A percentile compares a stretch with the other conserved stretches of the same genome.
phyloP scores from a whole-genome alignment of 1,140 invertebrate genomes.

The Leucophenga varia region DNA sequence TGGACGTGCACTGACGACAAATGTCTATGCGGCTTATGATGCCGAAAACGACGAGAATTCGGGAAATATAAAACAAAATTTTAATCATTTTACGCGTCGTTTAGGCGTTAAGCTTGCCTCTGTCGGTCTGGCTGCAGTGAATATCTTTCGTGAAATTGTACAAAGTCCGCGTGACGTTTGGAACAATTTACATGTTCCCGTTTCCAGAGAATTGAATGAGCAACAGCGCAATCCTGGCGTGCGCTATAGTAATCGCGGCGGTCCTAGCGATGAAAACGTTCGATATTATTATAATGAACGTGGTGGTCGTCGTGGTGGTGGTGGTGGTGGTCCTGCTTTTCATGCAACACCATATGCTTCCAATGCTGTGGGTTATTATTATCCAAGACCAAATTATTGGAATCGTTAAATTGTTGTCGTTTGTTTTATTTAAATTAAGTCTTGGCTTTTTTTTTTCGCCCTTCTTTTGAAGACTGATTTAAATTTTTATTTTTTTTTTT shows the following conservation, averaged over 20 bases:
- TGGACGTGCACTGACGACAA: conserved; percentile 2
- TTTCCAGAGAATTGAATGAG: conserved; percentile 10
- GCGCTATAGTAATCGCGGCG: neutral
- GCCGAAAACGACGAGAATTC: conserved; percentile 2
- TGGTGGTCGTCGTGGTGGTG: no score
- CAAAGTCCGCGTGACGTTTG: conserved; percentile 39
- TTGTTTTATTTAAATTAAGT: no score
- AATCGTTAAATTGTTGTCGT: no score
- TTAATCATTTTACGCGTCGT: conserved; percentile 20
- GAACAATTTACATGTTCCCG: conserved; percentile 38
- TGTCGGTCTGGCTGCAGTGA: conserved; percentile 48
- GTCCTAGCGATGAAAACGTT: no score
- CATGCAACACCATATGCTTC: no score
- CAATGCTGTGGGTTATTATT: no score
- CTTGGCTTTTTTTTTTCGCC: no score
- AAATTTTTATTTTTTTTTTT: no score
- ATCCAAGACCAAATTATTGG: neutral
- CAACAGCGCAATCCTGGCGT: neutral
- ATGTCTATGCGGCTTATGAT: neutral
- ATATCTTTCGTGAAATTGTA: conserved; percentile 47
- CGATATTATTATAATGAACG: no score
- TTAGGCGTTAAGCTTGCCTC: conserved; percentile 49
- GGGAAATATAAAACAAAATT: conserved; percentile 27
- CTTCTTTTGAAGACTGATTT: no score
- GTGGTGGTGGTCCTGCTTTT: no score